Base-by-base conservation (phyloP, 64 coral and sea anemone genomes). In the Hydrozoanthus tunicans region DNA sequence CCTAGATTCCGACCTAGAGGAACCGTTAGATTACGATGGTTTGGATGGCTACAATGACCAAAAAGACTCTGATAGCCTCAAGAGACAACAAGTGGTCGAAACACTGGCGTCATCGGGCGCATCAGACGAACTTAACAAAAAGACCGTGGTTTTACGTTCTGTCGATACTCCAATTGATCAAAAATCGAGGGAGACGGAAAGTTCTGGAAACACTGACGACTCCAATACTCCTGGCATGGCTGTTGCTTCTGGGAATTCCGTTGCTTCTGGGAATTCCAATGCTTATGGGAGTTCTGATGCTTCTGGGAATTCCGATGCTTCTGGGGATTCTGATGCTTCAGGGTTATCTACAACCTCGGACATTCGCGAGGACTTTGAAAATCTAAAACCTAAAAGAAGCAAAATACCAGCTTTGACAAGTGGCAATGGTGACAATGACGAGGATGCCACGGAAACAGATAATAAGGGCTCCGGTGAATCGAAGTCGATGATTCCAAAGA, bases 1-100 rank as follows among this genome's bases (percentile, higher is more conserved):
- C 27, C 20, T 52, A 88, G 84, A 43, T 15, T 88, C 84, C 8
- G 84, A 88, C 6, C n/a, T 73, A 26, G 84, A 61, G 59, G 84
- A 88, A 51, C 74, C 84, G 17, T 55, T 59, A 57, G 56, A 43
- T 9, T 88, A 72, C 24, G 56, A 88, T 53, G 12, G 59, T 52
- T 65, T 26, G 26, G 59, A 63, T 52, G 3, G 13, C 10, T 6
- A 65, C 61, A 80, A 11, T 76, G 24, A 76, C 13, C 72, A 11
- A 52, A 52, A 5, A 76, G 53, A 57, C 15, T 65, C 23, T 64
- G 60, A 65, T 14, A 17, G 15, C 80, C 62, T 12, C 32, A 60
- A 65, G 65, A 82, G 61, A 63, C 26, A 32, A 51, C 24, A 81
- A 13, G 23, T 62, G 4, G 60, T 25, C 7, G 53, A 62, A 81